Evolutionary conservation across 2,888 invertebrate species (phyloP).

Genomic region (Strigamia transsilvanica): DNA sequence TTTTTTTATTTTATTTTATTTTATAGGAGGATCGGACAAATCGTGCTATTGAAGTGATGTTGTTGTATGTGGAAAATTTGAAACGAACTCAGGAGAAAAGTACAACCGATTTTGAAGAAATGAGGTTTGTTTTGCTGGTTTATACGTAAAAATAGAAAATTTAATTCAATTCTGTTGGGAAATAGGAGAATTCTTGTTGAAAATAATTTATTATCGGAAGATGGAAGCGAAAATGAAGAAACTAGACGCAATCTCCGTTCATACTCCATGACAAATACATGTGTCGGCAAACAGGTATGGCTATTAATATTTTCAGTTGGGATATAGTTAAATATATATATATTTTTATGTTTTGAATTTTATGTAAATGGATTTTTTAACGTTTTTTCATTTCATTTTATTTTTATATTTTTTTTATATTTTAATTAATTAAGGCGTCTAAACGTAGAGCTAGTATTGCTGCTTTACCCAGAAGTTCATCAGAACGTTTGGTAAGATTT

Average conservation of each 20-base stretch:
- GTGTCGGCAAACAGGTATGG: constrained; percentile 34
- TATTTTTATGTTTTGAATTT: background rate
- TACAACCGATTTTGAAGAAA: constrained; percentile 29
- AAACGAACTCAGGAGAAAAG: constrained; percentile 60
- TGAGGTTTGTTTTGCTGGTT: constrained; percentile 27
- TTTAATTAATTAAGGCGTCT: constrained; percentile 26
- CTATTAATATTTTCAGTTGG: background rate
- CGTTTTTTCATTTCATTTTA: constrained; percentile 20
- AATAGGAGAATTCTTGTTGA: constrained; percentile 41
- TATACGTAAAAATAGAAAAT: background rate
- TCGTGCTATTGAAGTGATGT: constrained; percentile 70
- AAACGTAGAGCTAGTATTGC: constrained; percentile 51
- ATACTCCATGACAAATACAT: background rate
- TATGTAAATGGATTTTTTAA: background rate
- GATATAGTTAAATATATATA: no score
- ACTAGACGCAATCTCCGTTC: constrained; percentile 22
- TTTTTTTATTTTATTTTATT: constrained; percentile 38
- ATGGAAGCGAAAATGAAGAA: constrained; percentile 51
- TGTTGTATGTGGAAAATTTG: constrained; percentile 70
- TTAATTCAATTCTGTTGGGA: background rate
- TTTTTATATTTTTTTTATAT: background rate
- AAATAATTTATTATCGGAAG: constrained; percentile 48
- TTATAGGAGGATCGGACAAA: constrained; percentile 69
- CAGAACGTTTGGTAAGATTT: constrained; percentile 50
- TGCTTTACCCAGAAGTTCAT: constrained; percentile 46